Conservation (phyloP, 2,888 invertebrate species). For the Acanthacorydalis orientalis region DNA sequence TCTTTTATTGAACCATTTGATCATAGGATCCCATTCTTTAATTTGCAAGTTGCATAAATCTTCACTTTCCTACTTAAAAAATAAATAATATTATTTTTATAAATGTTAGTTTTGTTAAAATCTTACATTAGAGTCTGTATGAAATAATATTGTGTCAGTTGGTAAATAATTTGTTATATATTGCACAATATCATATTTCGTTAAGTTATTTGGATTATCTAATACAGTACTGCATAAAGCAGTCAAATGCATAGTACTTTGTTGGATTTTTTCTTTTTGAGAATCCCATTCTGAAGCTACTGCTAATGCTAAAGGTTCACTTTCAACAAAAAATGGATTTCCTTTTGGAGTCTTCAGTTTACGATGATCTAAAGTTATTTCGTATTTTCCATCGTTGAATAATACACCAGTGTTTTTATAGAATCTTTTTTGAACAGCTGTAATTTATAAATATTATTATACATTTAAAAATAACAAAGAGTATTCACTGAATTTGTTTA, state of each 20-base stretch:
- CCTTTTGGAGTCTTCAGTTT: conserved; percentile 85
- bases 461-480: conserved; percentile 6
- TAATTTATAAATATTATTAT: conserved; percentile 6
- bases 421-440: conserved; percentile 45
- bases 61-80: conserved; percentile 45
- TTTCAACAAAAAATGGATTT: conserved; percentile 54
- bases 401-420: conserved; percentile 57
- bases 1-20: conserved; percentile 76
- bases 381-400: conserved; percentile 53
- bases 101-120: not conserved
- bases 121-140: conserved; percentile 41
- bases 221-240: conserved; percentile 77
- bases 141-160: conserved; percentile 69
- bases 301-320: conserved; percentile 79
- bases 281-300: conserved; percentile 90
- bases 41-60: conserved; percentile 60
- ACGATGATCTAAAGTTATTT: conserved; percentile 74
- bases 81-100: not conserved
- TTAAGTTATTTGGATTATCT: conserved; percentile 80
- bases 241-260: conserved; percentile 82
- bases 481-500: not conserved
- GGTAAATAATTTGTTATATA: conserved; percentile 64
- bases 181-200: conserved; percentile 56
- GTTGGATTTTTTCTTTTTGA: conserved; percentile 60
- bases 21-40: conserved; percentile 75